Evolutionary conservation across 2,113 vertebrate genomes (phyloP).

Genomic region (Cichladusa arquata): DNA sequence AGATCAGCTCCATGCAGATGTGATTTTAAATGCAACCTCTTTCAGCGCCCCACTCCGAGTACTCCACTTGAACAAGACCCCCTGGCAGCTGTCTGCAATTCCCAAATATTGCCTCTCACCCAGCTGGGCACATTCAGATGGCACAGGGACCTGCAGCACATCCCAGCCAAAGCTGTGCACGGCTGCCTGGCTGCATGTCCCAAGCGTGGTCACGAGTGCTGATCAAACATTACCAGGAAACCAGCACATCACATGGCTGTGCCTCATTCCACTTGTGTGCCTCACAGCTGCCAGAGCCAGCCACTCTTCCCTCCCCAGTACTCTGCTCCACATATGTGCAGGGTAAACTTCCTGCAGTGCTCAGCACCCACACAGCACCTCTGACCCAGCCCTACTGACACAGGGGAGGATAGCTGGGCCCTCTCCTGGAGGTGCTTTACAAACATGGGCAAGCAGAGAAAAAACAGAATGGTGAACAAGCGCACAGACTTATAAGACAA

Average conservation of each 20-base stretch:
- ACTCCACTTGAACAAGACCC: not conserved
- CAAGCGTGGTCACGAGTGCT: not conserved
- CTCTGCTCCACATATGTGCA: rapidly evolving
- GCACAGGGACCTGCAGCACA: not conserved
- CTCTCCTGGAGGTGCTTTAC: not conserved
- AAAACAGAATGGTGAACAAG: not conserved
- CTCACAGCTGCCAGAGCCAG: not conserved
- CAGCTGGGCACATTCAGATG: not conserved
- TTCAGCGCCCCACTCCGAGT: not conserved
- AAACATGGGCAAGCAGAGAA: not conserved
- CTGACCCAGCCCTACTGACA: not conserved
- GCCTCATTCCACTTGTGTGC: not conserved
- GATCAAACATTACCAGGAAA: not conserved
- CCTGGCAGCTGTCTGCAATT: not conserved
- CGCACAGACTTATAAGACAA: not conserved
- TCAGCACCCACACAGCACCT: rapidly evolving
- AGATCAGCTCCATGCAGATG: not conserved
- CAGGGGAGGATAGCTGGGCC: rapidly evolving
- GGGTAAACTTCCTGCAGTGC: not conserved
- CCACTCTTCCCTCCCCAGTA: not conserved
- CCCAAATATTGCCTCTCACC: rapidly evolving
- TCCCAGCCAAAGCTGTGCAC: not conserved
- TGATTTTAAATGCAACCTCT: not conserved
- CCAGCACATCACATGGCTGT: not conserved
- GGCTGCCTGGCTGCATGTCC: not conserved